These are phyloP conservation scores for Drosophila nikananu DNA, from an alignment of 1,140 invertebrate genomes.

Conservation along the genomic window DNA sequence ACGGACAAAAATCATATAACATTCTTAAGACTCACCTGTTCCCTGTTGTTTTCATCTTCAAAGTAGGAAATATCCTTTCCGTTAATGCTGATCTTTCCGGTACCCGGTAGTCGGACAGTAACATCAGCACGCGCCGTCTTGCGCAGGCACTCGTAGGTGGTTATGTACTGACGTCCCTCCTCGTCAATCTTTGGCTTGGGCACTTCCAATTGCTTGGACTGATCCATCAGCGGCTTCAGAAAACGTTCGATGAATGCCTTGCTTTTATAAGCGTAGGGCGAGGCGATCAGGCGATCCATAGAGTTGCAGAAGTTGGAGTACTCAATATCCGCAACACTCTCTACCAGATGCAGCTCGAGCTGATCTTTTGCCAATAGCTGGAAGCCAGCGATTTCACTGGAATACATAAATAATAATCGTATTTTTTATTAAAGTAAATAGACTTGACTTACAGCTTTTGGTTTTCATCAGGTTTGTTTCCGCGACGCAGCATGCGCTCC, in stretches of 20 bases:
- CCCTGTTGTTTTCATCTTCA: conserved; percentile 88
- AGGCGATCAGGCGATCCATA: conserved; percentile 89
- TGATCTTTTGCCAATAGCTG: conserved; percentile 90
- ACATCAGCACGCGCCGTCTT: conserved; percentile 90
- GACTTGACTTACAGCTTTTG: conserved; percentile 87
- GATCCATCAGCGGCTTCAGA: conserved; percentile 87
- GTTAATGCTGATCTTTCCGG: conserved; percentile 94
- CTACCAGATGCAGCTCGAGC: conserved; percentile 90
- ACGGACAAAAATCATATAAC: too few species aligned
- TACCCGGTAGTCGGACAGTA: conserved; percentile 90
- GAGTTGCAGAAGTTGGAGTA: conserved; percentile 91
- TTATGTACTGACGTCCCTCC: conserved; percentile 89
- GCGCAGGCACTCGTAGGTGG: conserved; percentile 89
- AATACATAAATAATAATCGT: neutral
- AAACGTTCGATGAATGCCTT: conserved; percentile 91
- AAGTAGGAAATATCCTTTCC: conserved; percentile 92
- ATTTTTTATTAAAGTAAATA: too few species aligned
- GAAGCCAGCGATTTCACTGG: conserved; percentile 87
- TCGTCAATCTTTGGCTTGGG: conserved; percentile 89
- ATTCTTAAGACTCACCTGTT: conserved; percentile 88
- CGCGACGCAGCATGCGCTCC: conserved; percentile 88
- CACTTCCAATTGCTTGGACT: conserved; percentile 86
- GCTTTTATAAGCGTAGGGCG: conserved; percentile 89
- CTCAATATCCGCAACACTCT: conserved; percentile 89
- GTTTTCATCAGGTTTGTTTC: conserved; percentile 87